These are phyloP conservation scores for Habropoda laboriosa DNA, from an alignment of 1,140 invertebrate species.

Conservation along the genomic window DNA sequence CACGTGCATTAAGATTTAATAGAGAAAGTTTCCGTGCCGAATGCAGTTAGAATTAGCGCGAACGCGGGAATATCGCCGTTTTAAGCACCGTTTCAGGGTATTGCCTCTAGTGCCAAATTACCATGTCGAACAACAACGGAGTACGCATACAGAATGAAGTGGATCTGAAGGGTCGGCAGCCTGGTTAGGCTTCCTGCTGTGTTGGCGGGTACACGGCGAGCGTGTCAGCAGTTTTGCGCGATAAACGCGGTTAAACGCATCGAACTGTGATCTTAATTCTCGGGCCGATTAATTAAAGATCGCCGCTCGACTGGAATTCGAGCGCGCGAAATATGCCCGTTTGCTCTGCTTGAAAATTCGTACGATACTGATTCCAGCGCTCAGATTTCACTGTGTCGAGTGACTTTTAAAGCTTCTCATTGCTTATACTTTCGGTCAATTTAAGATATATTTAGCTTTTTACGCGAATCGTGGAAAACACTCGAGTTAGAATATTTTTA, in stretches of 20 bases:
- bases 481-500: no score
- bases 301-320: neutral
- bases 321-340: no score
- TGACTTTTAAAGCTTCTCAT: no score
- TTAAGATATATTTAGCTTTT: no score
- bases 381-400: no score
- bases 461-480: no score
- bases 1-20: conserved; percentile 41
- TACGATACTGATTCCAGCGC: no score
- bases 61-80: conserved; percentile 43
- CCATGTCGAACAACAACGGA: conserved; percentile 51
- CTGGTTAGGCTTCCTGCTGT: conserved; percentile 38
- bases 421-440: no score
- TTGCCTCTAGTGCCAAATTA: conserved; percentile 47
- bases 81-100: conserved; percentile 35
- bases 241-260: conserved; percentile 34
- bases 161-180: conserved; percentile 31
- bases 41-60: conserved; percentile 35
- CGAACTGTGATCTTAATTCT: conserved; percentile 33
- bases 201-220: conserved; percentile 7
- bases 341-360: no score
- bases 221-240: conserved; percentile 49
- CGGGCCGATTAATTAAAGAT: neutral
- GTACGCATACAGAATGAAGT: conserved; percentile 51
- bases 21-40: conserved; percentile 36